These are phyloP conservation scores for Drosophila demipolita DNA, from an alignment of 2,888 invertebrate species.

Conservation along the genomic window DNA sequence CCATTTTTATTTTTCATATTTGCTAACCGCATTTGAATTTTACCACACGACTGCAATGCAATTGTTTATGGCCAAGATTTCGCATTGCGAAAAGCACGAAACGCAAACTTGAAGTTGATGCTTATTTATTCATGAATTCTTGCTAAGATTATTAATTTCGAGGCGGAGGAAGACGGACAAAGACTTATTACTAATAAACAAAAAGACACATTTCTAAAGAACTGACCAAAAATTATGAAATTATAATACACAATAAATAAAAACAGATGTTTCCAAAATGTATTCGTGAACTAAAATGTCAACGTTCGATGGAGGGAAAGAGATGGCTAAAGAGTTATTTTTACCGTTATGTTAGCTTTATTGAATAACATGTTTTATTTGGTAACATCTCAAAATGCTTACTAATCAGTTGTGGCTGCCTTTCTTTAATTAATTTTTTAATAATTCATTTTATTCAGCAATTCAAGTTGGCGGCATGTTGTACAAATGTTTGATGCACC, in stretches of 20 bases:
- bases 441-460: slow-evolving; percentile 60
- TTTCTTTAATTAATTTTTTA: slow-evolving; percentile 60
- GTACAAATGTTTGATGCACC: slow-evolving; percentile 48
- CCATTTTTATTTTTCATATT: slow-evolving; percentile 9
- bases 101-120: slow-evolving; percentile 21
- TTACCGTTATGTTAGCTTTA: slow-evolving; percentile 18
- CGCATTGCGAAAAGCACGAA: slow-evolving; percentile 43
- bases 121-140: slow-evolving; percentile 38
- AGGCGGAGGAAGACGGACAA: not conserved
- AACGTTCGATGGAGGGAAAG: slow-evolving; percentile 26
- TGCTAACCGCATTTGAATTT: slow-evolving; percentile 38
- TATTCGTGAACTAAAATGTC: slow-evolving; percentile 53
- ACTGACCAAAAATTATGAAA: slow-evolving; percentile 22
- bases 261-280: not conserved
- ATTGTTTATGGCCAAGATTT: slow-evolving; percentile 13
- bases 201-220: slow-evolving; percentile 40
- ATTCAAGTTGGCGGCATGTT: slow-evolving; percentile 45
- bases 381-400: slow-evolving; percentile 15
- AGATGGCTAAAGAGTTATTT: not conserved
- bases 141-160: slow-evolving; percentile 39
- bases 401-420: slow-evolving; percentile 44
- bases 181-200: slow-evolving; percentile 47
- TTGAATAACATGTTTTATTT: slow-evolving; percentile 19
- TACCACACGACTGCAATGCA: slow-evolving; percentile 18
- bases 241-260: slow-evolving; percentile 13